Evolutionary conservation across 1,140 invertebrate species (phyloP).

Genomic region (Zaprionus taronus): DNA sequence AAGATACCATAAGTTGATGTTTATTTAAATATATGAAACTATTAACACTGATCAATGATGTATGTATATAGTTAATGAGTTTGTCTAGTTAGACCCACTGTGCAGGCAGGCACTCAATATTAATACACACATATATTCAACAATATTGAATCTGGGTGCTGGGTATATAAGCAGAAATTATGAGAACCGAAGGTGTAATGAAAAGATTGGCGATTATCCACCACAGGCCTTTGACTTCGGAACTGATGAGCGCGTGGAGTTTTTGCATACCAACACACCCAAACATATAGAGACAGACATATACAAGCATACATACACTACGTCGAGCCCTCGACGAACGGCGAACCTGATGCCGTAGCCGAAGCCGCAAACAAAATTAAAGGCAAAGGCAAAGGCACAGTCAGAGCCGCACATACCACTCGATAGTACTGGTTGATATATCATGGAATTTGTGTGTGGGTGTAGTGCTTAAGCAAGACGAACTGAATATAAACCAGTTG

Average conservation of each 20-base stretch:
- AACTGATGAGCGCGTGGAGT: slow-evolving; percentile 39
- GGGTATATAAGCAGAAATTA: slow-evolving; percentile 50
- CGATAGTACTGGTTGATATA: slow-evolving; percentile 74
- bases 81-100: too few relatives aligned
- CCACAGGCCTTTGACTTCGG: slow-evolving; percentile 25
- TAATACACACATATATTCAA: not conserved
- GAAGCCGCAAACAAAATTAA: slow-evolving; percentile 21
- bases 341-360: slow-evolving; percentile 11
- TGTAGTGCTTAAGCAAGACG: slow-evolving; percentile 63
- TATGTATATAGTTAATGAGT: not conserved
- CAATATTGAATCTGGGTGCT: not conserved
- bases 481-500: slow-evolving; percentile 74
- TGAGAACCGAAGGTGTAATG: slow-evolving; percentile 67
- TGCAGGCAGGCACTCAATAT: too few relatives aligned
- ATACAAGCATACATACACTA: slow-evolving; percentile 7
- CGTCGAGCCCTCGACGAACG: slow-evolving; percentile 2
- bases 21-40: not conserved
- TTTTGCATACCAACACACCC: slow-evolving; percentile 63
- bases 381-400: slow-evolving; percentile 28
- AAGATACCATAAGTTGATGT: not conserved
- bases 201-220: slow-evolving; percentile 43
- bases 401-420: slow-evolving; percentile 51
- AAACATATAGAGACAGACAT: slow-evolving; percentile 13
- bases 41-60: not conserved
- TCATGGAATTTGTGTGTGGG: slow-evolving; percentile 78